phyloP scores from a whole-genome alignment of 2,113 vertebrate species.

The Triplophysa rosa region DNA sequence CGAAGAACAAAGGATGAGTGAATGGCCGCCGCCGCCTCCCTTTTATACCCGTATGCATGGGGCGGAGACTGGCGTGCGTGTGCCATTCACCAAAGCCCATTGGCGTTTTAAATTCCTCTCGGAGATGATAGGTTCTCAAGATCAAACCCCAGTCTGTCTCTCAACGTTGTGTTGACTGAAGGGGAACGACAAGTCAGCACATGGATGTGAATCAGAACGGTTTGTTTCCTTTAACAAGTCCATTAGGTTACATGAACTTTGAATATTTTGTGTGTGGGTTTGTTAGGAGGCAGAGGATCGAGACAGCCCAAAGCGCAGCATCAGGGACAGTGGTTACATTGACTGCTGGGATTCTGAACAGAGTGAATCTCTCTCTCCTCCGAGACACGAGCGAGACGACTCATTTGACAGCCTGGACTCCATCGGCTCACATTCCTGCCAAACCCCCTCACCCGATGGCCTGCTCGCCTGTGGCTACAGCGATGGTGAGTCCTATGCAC shows the following conservation, averaged over 20 bases:
- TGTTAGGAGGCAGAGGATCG: constrained; percentile 87
- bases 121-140: too few relatives aligned
- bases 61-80: too few relatives aligned
- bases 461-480: constrained; percentile 88
- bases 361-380: constrained; percentile 93
- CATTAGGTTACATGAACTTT: constrained; percentile 7
- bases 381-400: constrained; percentile 90
- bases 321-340: constrained; percentile 96
- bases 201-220: neutral
- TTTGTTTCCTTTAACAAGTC: neutral
- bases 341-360: constrained; percentile 98
- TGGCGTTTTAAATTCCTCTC: too few relatives aligned
- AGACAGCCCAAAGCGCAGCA: constrained; percentile 88
- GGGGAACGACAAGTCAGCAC: neutral
- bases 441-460: constrained; percentile 95
- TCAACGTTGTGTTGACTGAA: too few relatives aligned
- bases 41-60: too few relatives aligned
- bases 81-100: too few relatives aligned
- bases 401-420: constrained; percentile 99
- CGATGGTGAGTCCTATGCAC: constrained; percentile 80
- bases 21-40: too few relatives aligned
- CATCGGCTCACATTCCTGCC: constrained; percentile 92
- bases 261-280: constrained; percentile 33
- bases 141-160: too few relatives aligned
- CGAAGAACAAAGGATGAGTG: too few relatives aligned